Evolutionary conservation across 2,888 invertebrate genomes (phyloP).

Genomic region (Idaea straminata): DNA sequence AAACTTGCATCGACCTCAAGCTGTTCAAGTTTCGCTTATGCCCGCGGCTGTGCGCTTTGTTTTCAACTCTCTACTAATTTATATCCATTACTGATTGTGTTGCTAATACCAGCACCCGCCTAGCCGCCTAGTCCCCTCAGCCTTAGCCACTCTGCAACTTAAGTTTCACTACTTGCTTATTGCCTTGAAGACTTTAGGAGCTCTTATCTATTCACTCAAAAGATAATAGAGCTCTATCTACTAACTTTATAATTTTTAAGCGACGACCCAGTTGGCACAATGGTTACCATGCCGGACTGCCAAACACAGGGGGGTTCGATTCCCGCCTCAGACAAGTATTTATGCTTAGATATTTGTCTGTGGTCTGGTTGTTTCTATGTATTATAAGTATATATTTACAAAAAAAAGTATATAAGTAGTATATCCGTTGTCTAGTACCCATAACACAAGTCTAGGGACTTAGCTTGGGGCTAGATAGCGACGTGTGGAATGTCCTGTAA

Average conservation of each 20-base stretch:
- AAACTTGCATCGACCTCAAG: conserved; percentile 36
- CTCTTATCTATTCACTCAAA: not conserved
- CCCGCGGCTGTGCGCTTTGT: conserved; percentile 33
- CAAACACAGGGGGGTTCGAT: too few relatives aligned
- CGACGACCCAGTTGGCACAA: too few relatives aligned
- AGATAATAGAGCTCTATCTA: not conserved
- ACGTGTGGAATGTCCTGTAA: too few relatives aligned
- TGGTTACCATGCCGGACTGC: too few relatives aligned
- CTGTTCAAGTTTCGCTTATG: conserved; percentile 35
- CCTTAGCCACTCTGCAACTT: not conserved
- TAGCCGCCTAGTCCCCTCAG: not conserved
- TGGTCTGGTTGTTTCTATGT: too few relatives aligned
- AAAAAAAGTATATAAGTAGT: too few relatives aligned
- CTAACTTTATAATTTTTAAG: not conserved
- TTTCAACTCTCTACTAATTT: conserved; percentile 36
- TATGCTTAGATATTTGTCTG: too few relatives aligned
- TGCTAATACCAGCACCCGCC: conserved; percentile 14
- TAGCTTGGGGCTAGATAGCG: too few relatives aligned
- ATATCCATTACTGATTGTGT: conserved; percentile 36
- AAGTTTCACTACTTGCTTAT: not conserved
- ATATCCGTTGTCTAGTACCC: too few relatives aligned
- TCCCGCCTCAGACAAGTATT: too few relatives aligned
- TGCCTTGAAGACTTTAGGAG: not conserved
- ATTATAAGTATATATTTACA: too few relatives aligned
- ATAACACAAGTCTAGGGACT: too few relatives aligned